phyloP scores from a whole-genome alignment of 2,797 vertebrate species.

The Chromis chromis region DNA sequence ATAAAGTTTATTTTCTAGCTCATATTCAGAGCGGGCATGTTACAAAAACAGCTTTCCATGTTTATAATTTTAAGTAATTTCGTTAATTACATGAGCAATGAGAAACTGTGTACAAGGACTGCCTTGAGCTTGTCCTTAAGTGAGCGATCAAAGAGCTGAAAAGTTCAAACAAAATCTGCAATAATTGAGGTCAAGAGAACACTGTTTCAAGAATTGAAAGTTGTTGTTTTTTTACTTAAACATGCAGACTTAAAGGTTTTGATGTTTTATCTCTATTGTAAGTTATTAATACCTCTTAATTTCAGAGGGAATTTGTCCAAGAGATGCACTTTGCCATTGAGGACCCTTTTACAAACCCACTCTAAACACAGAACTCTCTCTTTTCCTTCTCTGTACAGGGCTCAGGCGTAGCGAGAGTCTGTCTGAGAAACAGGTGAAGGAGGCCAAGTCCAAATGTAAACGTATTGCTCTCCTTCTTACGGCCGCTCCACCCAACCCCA shows the following conservation, averaged over 20 bases:
- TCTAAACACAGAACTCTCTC: conserved; percentile 21
- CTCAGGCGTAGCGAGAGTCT: conserved; percentile 95
- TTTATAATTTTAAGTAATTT: conserved; percentile 1
- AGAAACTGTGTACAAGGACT: background rate
- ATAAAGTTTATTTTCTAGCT: background rate
- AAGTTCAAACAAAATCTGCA: conserved; percentile 4
- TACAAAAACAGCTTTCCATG: background rate
- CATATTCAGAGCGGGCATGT: background rate
- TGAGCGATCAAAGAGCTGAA: conserved; percentile 24
- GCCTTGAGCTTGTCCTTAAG: conserved; percentile 18
- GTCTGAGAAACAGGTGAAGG: conserved; percentile 97
- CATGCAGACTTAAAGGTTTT: conserved; percentile 28
- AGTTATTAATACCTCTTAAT: conserved; percentile 38
- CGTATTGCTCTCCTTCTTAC: conserved; percentile 96
- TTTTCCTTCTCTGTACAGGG: conserved; percentile 80
- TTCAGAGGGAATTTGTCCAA: conserved; percentile 13
- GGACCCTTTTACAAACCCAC: background rate
- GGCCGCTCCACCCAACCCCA: conserved; percentile 91
- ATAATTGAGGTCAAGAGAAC: background rate
- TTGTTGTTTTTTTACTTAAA: conserved; percentile 10
- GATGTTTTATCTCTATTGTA: conserved; percentile 24
- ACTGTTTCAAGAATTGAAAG: background rate
- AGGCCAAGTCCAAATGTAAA: conserved; percentile 99
- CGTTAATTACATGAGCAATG: background rate
- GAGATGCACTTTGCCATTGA: conserved; percentile 1